Conservation (phyloP, 2,797 vertebrate genomes). For the Sylvia borin region DNA sequence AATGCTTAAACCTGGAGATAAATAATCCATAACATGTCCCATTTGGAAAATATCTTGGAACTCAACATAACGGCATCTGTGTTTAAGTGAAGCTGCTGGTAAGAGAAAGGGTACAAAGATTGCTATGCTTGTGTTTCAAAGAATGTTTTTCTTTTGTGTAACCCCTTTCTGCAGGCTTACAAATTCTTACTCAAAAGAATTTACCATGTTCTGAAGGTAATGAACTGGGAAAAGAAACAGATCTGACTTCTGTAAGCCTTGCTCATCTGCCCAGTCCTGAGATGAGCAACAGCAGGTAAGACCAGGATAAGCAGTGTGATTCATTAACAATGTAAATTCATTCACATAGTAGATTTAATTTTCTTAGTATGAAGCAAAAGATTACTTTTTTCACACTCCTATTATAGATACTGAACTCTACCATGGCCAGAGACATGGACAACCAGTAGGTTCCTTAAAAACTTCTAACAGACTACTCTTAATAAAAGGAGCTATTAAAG, state of each 20-base stretch:
- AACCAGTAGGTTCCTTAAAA: neutral
- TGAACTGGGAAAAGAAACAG: neutral
- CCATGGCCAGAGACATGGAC: neutral
- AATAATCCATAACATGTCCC: neutral
- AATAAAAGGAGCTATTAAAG: neutral
- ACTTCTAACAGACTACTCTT: neutral
- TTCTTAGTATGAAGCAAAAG: neutral
- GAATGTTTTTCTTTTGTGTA: neutral
- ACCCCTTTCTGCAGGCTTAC: neutral
- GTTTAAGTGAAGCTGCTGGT: neutral
- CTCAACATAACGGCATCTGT: neutral
- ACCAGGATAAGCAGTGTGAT: neutral
- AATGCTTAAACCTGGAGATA: neutral
- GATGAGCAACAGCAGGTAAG: neutral
- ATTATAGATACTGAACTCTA: neutral
- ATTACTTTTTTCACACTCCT: neutral
- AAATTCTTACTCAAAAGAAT: neutral
- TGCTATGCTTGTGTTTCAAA: neutral
- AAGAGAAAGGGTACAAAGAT: neutral
- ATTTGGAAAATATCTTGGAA: neutral
- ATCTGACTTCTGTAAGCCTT: neutral
- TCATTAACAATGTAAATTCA: neutral
- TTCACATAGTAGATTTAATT: neutral
- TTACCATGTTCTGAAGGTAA: neutral
- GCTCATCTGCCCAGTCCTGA: neutral